Evolutionary conservation across 2,888 invertebrate genomes (phyloP).

Genomic region (Zaprionus bogoriensis): DNA sequence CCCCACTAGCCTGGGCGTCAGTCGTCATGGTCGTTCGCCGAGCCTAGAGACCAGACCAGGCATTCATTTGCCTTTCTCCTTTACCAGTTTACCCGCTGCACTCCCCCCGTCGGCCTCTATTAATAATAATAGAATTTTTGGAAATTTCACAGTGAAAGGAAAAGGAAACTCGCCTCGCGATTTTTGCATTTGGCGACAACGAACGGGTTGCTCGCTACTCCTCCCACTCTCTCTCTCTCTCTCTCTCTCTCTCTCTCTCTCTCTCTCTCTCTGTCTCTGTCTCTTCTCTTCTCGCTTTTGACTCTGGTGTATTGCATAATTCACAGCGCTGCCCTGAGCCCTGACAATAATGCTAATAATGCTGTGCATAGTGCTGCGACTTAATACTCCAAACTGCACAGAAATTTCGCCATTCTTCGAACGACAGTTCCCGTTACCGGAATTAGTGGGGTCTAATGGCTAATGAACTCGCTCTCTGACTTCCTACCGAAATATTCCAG

Average conservation of each 20-base stretch:
- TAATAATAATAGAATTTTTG: slow-evolving; percentile 77
- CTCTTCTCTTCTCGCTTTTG: slow-evolving; percentile 10
- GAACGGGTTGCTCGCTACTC: slow-evolving; percentile 52
- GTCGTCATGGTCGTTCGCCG: slow-evolving; percentile 62
- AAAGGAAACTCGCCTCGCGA: slow-evolving; percentile 68
- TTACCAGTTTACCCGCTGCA: neutral
- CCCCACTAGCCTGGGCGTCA: slow-evolving; percentile 20
- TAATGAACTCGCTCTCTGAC: slow-evolving; percentile 32
- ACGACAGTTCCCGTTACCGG: neutral
- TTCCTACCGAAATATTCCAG: neutral
- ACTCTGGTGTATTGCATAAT: slow-evolving; percentile 37
- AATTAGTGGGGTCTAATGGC: neutral
- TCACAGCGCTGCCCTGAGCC: slow-evolving; percentile 22
- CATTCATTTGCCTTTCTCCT: slow-evolving; percentile 41
- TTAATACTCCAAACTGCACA: slow-evolving; percentile 35
- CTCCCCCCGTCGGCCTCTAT: slow-evolving; percentile 47
- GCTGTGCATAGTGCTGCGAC: slow-evolving; percentile 44
- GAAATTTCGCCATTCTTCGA: slow-evolving; percentile 21
- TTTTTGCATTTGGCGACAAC: slow-evolving; percentile 69
- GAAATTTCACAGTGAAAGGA: slow-evolving; percentile 69
- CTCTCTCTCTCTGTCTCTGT: neutral
- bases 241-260: neutral
- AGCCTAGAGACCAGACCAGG: slow-evolving; percentile 25
- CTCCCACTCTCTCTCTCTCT: neutral
- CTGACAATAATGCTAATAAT: slow-evolving; percentile 72